Percentiles rank a stretch among this genome's conserved stretches.
Conservation (phyloP, 1,140 invertebrate species). For the Elymnias hypermnestra region DNA sequence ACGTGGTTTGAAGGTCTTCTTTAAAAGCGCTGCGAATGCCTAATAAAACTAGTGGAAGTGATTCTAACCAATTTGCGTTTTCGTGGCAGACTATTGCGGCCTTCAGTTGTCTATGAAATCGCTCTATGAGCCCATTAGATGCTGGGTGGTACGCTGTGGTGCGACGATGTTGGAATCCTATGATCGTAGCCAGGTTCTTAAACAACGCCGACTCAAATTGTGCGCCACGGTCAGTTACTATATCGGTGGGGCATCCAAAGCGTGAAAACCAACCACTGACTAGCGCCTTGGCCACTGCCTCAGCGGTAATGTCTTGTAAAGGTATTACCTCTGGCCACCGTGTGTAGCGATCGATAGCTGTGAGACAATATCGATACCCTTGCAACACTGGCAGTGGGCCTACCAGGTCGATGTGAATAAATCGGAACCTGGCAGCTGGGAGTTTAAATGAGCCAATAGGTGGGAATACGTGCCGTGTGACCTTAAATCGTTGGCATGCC, state of each 20-base stretch:
- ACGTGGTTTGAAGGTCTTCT: neutral
- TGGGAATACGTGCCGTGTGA: neutral
- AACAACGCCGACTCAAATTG: neutral
- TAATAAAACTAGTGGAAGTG: conserved; percentile 4
- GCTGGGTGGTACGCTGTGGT: neutral
- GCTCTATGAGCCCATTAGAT: conserved; percentile 5
- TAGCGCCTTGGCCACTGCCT: neutral
- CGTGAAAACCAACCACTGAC: neutral
- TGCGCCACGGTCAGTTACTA: neutral
- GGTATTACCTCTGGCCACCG: conserved; percentile 3
- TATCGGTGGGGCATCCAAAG: neutral
- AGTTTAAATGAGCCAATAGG: neutral
- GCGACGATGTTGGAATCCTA: neutral
- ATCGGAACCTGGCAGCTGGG: neutral
- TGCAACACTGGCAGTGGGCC: neutral
- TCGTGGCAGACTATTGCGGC: conserved; percentile 9
- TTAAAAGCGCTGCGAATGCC: conserved; percentile 1
- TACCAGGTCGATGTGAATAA: neutral
- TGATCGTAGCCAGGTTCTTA: neutral
- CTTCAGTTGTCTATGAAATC: conserved; percentile 5
- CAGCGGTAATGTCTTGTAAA: neutral
- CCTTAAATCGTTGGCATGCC: neutral
- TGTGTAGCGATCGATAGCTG: neutral
- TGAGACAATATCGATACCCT: conserved; percentile 4
- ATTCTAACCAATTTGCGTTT: conserved; percentile 2